Evolutionary conservation across 2,797 vertebrate genomes (phyloP).

Genomic region (Avahi laniger): DNA sequence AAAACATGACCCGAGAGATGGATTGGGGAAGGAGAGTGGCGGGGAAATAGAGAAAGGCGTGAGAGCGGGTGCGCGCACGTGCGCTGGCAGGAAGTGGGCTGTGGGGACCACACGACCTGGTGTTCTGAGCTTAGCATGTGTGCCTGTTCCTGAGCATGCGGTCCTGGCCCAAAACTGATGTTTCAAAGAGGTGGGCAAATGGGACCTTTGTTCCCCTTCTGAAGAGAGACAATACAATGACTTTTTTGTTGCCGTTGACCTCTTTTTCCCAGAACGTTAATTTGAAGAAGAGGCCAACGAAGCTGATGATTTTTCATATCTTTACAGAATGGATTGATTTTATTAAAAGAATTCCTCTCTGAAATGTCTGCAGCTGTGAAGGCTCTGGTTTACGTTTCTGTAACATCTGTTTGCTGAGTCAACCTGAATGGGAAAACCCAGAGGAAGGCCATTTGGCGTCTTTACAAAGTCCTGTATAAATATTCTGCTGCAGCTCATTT

Average conservation of each 20-base stretch:
- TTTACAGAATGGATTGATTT: slow-evolving; percentile 64
- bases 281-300: slow-evolving; percentile 44
- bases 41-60: background rate
- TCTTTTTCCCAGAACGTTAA: slow-evolving; percentile 49
- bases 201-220: background rate
- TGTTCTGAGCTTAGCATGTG: background rate
- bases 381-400: slow-evolving; percentile 64
- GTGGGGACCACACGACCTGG: background rate
- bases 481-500: slow-evolving; percentile 1
- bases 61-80: fast-evolving
- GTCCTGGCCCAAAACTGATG: background rate
- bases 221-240: background rate
- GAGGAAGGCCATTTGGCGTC: slow-evolving; percentile 75
- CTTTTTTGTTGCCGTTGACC: slow-evolving; percentile 1
- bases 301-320: slow-evolving; percentile 52
- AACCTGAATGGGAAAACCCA: slow-evolving; percentile 80
- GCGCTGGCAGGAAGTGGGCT: background rate
- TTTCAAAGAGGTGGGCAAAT: background rate
- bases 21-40: background rate
- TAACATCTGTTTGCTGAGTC: slow-evolving; percentile 84
- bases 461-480: slow-evolving; percentile 71
- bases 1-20: background rate
- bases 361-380: slow-evolving; percentile 73
- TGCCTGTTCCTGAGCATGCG: background rate
- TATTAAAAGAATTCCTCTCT: slow-evolving; percentile 72